A percentile compares a stretch with the other conserved stretches of the same genome.
These are phyloP conservation scores for Psilanteris sp. DNA, from an alignment of 1,140 invertebrate species.

Conservation along the genomic window DNA sequence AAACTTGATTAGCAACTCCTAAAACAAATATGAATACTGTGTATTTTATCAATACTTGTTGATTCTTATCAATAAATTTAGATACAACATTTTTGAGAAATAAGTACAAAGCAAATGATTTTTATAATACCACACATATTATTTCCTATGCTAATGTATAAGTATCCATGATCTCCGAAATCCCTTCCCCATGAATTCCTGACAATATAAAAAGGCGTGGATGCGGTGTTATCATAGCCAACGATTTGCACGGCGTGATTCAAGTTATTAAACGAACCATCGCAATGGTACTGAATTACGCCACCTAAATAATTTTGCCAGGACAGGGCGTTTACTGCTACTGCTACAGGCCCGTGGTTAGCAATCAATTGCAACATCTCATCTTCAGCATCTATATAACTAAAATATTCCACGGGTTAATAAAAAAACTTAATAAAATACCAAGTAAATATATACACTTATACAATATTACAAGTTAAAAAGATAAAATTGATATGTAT, in stretches of 20 bases:
- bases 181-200: conserved; percentile 91
- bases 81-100: no score
- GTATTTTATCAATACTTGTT: conserved; percentile 10
- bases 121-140: conserved; percentile 89
- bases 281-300: conserved; percentile 90
- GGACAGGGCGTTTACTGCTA: conserved; percentile 89
- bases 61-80: conserved; percentile 8
- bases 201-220: conserved; percentile 90
- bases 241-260: conserved; percentile 94
- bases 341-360: conserved; percentile 87
- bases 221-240: conserved; percentile 87
- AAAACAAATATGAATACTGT: conserved; percentile 22
- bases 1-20: conserved; percentile 79
- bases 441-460: no score
- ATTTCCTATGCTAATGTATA: conserved; percentile 87
- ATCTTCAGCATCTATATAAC: conserved; percentile 85
- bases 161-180: conserved; percentile 89
- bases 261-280: conserved; percentile 81
- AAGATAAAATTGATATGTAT: no score
- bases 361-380: conserved; percentile 84
- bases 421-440: no score
- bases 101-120: no score
- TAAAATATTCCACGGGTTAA: no score
- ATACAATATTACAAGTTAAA: no score
- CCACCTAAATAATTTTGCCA: conserved; percentile 95